A percentile compares a stretch with the other conserved stretches of the same genome.
These are phyloP conservation scores for Cottus gobio DNA, from an alignment of 2,113 vertebrate species.

Conservation along the genomic window DNA sequence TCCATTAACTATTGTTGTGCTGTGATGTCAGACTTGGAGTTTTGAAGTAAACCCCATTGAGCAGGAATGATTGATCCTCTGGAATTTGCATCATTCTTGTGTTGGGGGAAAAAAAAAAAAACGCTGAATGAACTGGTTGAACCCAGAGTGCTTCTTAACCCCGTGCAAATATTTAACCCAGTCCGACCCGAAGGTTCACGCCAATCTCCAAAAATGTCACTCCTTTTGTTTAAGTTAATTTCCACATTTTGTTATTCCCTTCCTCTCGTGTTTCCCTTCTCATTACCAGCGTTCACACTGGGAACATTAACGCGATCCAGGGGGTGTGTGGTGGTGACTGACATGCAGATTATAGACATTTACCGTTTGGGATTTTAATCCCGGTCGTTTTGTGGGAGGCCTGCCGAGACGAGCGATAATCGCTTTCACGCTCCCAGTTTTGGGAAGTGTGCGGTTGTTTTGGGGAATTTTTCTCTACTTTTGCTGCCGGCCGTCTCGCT, in stretches of 20 bases:
- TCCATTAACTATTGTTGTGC: neutral
- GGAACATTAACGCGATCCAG: neutral
- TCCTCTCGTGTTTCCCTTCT: neutral
- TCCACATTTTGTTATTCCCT: neutral
- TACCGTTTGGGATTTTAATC: constrained; percentile 24
- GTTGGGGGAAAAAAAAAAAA: neutral
- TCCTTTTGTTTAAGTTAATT: neutral
- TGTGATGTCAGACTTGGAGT: neutral
- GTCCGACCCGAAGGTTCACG: constrained; percentile 20
- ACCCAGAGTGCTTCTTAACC: constrained; percentile 2
- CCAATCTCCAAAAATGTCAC: neutral
- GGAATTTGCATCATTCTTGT: neutral
- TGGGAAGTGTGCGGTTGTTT: constrained; percentile 25
- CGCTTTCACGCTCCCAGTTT: constrained; percentile 38
- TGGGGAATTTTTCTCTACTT: constrained; percentile 21
- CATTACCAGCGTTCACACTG: constrained; percentile 28
- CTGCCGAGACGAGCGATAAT: constrained; percentile 31
- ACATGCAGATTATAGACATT: constrained; percentile 15
- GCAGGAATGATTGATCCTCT: constrained; percentile 32
- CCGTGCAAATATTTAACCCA: constrained; percentile 53
- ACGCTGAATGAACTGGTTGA: neutral
- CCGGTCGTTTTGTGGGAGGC: constrained; percentile 22
- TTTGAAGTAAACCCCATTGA: neutral
- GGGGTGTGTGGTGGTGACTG: constrained; percentile 9
- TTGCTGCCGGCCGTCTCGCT: constrained; percentile 6